Conservation (phyloP, 2,888 invertebrate genomes). For the Phytoseiulus persimilis region DNA sequence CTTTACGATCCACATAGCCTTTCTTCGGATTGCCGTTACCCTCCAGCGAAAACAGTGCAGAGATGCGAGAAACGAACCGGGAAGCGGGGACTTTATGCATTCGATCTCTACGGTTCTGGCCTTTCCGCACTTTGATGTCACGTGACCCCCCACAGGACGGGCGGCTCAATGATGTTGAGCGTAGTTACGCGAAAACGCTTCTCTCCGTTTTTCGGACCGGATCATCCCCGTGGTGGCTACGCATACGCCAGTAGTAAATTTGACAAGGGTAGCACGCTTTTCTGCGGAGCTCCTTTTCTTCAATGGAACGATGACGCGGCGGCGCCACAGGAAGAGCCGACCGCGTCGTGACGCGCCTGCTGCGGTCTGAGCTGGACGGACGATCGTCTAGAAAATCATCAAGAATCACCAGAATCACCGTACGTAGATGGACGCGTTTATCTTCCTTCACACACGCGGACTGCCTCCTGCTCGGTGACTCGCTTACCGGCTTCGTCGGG, state of each 20-base stretch:
- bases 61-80: no score
- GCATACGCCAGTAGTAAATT: background rate
- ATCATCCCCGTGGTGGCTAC: background rate
- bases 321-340: background rate
- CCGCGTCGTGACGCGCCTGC: background rate
- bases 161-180: background rate
- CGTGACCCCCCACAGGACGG: background rate
- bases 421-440: background rate
- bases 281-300: background rate
- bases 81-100: no score
- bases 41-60: no score
- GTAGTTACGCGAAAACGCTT: background rate
- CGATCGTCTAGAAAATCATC: background rate
- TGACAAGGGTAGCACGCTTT: background rate
- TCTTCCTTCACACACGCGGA: background rate
- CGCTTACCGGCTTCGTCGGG: background rate
- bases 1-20: no score
- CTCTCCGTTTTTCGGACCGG: background rate
- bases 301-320: background rate
- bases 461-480: background rate
- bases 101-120: no score
- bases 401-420: background rate
- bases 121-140: no score
- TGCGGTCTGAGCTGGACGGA: background rate
- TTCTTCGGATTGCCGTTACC: no score